Conservation (phyloP, 2,888 invertebrate species). For the Noctua fimbriata region DNA sequence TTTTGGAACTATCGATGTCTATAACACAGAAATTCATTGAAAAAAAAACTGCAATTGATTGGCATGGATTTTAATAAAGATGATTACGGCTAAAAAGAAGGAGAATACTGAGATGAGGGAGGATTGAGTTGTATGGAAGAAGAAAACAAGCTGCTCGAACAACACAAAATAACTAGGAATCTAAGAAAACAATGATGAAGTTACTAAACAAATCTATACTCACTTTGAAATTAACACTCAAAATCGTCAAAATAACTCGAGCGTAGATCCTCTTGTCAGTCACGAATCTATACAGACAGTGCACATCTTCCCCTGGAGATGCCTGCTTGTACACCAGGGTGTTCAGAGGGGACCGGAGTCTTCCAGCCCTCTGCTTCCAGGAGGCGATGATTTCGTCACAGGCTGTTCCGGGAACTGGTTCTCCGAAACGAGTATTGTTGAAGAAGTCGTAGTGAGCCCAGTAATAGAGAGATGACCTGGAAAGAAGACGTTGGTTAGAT, state of each 20-base stretch:
- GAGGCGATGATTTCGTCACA: constrained; percentile 97
- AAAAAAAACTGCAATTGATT: too few species aligned
- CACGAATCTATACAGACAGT: constrained; percentile 95
- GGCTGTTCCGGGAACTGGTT: constrained; percentile 94
- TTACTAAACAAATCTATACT: constrained; percentile 20
- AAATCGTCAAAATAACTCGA: constrained; percentile 94
- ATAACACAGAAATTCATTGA: neutral
- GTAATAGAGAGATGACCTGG: constrained; percentile 96
- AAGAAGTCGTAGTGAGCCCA: constrained; percentile 99
- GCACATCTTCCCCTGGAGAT: constrained; percentile 93
- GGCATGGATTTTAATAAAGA: neutral
- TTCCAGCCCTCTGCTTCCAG: constrained; percentile 94
- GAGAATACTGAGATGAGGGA: fast-evolving
- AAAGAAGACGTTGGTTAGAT: constrained; percentile 36
- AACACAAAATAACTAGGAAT: neutral
- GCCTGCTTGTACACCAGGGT: constrained; percentile 96
- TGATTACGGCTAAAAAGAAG: neutral
- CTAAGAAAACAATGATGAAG: neutral
- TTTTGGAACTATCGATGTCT: neutral
- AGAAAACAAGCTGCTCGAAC: fast-evolving
- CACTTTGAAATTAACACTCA: constrained; percentile 95
- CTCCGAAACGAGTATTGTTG: constrained; percentile 96
- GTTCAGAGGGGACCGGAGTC: constrained; percentile 95
- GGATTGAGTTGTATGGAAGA: neutral
- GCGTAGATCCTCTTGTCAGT: constrained; percentile 95